phyloP scores from a whole-genome alignment of 2,888 invertebrate species.

The Pristionchus entomophagus region DNA sequence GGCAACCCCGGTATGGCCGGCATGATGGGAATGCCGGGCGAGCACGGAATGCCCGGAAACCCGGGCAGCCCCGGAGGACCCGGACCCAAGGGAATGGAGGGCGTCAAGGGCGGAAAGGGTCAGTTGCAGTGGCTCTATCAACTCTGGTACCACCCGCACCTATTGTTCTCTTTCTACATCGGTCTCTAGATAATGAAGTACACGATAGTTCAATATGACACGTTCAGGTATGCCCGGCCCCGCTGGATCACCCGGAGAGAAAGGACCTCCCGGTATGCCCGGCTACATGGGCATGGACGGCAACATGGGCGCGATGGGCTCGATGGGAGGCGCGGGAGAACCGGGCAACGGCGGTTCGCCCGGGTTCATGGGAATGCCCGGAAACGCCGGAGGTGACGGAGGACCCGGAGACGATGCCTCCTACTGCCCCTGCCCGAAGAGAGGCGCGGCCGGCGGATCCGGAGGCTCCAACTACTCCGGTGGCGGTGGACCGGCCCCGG shows the following conservation, averaged over 20 bases:
- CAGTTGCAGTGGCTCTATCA: no score
- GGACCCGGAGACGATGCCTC: slow-evolving; percentile 41
- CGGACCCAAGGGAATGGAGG: slow-evolving; percentile 42
- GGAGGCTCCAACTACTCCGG: neutral
- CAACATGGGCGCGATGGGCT: slow-evolving; percentile 31
- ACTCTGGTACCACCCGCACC: no score
- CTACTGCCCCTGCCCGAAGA: slow-evolving; percentile 45
- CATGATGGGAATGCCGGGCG: slow-evolving; percentile 45
- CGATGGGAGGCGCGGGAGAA: slow-evolving; percentile 40
- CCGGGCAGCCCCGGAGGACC: slow-evolving; percentile 25
- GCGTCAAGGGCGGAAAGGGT: slow-evolving; percentile 46
- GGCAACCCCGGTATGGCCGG: slow-evolving; percentile 46
- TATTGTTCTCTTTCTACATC: no score
- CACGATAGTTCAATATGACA: no score
- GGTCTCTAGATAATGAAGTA: no score
- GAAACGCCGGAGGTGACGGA: slow-evolving; percentile 15
- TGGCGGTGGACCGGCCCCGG: neutral
- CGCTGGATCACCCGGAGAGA: slow-evolving; percentile 16
- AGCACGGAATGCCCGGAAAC: slow-evolving; percentile 43
- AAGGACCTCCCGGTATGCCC: slow-evolving; percentile 45
- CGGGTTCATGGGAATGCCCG: slow-evolving; percentile 48
- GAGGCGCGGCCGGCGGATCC: neutral
- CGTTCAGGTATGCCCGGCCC: slow-evolving; percentile 40
- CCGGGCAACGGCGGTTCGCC: slow-evolving; percentile 12
- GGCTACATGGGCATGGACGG: slow-evolving; percentile 41